Evolutionary conservation across 2,797 vertebrate genomes (phyloP).

Genomic region (Dendrocincla fuliginosa): DNA sequence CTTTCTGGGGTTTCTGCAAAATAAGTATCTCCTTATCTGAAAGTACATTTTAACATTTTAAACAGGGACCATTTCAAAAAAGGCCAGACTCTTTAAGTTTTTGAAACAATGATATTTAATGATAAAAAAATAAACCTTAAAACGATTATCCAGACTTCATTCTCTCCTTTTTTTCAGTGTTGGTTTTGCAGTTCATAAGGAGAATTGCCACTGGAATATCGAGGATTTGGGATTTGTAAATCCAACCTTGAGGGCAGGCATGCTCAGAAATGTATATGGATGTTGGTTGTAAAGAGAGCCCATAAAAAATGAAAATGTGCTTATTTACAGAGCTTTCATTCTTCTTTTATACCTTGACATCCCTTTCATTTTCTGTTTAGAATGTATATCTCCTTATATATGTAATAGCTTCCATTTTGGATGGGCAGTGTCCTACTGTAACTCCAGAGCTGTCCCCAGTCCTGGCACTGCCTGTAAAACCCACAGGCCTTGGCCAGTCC

Average conservation of each 20-base stretch:
- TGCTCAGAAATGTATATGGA: rapidly evolving
- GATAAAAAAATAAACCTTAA: not conserved
- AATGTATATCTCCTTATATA: rapidly evolving
- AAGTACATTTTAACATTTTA: not conserved
- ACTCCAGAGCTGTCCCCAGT: not conserved
- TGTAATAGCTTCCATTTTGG: not conserved
- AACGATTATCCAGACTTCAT: not conserved
- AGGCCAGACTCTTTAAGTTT: not conserved
- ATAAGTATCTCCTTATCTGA: not conserved
- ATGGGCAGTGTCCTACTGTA: rapidly evolving
- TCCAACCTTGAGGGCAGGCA: not conserved
- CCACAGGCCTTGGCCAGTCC: not conserved
- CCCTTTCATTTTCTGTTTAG: not conserved
- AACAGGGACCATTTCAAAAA: not conserved
- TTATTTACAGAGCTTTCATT: not conserved
- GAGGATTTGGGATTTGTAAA: not conserved
- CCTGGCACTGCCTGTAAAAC: not conserved
- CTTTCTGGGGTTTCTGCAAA: not conserved
- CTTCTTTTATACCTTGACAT: not conserved
- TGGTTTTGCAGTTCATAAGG: not conserved
- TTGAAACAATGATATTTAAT: not conserved
- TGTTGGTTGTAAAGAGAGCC: not conserved
- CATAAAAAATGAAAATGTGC: not conserved
- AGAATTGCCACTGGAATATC: not conserved
- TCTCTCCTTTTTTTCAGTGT: not conserved